Conservation (phyloP, 1,140 invertebrate genomes). For the Drosophila baimaii region DNA sequence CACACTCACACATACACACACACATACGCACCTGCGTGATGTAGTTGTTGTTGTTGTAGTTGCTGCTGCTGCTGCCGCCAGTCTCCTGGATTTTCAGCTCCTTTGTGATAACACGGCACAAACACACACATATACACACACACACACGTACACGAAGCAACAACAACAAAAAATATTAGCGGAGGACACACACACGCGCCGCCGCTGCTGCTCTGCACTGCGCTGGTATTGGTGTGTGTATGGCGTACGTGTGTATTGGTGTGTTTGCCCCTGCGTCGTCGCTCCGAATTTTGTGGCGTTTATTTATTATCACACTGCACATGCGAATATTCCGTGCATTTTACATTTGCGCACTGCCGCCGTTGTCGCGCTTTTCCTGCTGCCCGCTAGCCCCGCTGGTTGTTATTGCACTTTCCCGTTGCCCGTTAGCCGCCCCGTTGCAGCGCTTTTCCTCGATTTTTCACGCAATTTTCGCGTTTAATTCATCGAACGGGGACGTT, state of each 20-base stretch:
- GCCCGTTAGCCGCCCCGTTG: conserved; percentile 19
- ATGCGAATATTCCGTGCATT: conserved; percentile 64
- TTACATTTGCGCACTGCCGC: conserved; percentile 73
- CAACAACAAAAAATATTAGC: conserved; percentile 6
- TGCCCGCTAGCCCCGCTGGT: conserved; percentile 8
- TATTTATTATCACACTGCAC: conserved; percentile 72
- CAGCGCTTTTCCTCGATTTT: conserved; percentile 36
- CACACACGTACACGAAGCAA: conserved; percentile 8
- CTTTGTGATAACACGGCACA: conserved; percentile 40
- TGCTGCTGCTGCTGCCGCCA: neutral
- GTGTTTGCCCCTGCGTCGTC: conserved; percentile 71
- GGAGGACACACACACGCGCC: conserved; percentile 26
- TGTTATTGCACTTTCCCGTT: conserved; percentile 10
- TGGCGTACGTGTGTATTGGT: conserved; percentile 53
- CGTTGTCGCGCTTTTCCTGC: conserved; percentile 38
- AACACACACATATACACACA: conserved; percentile 2
- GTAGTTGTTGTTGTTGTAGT: conserved; percentile 4
- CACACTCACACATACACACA: conserved; percentile 13
- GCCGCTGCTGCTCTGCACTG: conserved; percentile 32
- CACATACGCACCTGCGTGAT: conserved; percentile 22
- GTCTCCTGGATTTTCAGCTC: conserved; percentile 25
- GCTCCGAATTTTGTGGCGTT: conserved; percentile 47
- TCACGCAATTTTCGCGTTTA: conserved; percentile 29
- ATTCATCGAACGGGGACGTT: conserved; percentile 22
- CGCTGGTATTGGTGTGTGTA: conserved; percentile 54